Conservation (phyloP, 2,888 invertebrate genomes). For the Ligdia adustata region DNA sequence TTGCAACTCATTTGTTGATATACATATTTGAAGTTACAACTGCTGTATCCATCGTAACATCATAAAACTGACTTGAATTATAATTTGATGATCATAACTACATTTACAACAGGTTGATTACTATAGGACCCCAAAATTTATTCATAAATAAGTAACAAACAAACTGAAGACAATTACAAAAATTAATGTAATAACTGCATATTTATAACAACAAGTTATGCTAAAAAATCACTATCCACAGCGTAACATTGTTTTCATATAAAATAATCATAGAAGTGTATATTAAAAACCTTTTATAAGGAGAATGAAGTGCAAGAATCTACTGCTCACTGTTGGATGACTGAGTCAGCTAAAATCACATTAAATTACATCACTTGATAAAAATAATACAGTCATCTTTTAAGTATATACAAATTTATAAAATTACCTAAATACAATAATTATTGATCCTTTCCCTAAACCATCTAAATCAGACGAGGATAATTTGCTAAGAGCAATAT, state of each 20-base stretch:
- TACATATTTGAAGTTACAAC: slow-evolving; percentile 18
- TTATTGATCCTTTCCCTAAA: slow-evolving; percentile 40
- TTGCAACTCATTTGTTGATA: slow-evolving; percentile 15
- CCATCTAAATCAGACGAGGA: slow-evolving; percentile 22
- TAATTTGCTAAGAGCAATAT: slow-evolving; percentile 28
- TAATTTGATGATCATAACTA: background rate
- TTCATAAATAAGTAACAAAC: background rate
- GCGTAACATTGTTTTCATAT: background rate
- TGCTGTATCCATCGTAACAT: slow-evolving; percentile 28
- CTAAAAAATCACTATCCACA: slow-evolving; percentile 1
- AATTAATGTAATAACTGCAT: slow-evolving; percentile 2
- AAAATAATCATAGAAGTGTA: slow-evolving; percentile 1
- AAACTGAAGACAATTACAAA: background rate
- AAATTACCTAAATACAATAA: slow-evolving; percentile 59
- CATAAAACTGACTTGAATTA: too few species aligned
- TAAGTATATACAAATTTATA: slow-evolving; percentile 69
- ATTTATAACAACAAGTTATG: background rate
- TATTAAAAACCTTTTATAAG: background rate
- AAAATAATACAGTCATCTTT: slow-evolving; percentile 32
- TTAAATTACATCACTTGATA: slow-evolving; percentile 40
- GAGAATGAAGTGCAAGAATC: background rate
- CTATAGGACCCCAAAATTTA: too few species aligned
- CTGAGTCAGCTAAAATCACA: slow-evolving; percentile 42
- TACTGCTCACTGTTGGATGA: slow-evolving; percentile 15
- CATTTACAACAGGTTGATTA: background rate